Evolutionary conservation across 2,797 vertebrate species (phyloP).

Genomic region (Sebastes ruberrimus): DNA sequence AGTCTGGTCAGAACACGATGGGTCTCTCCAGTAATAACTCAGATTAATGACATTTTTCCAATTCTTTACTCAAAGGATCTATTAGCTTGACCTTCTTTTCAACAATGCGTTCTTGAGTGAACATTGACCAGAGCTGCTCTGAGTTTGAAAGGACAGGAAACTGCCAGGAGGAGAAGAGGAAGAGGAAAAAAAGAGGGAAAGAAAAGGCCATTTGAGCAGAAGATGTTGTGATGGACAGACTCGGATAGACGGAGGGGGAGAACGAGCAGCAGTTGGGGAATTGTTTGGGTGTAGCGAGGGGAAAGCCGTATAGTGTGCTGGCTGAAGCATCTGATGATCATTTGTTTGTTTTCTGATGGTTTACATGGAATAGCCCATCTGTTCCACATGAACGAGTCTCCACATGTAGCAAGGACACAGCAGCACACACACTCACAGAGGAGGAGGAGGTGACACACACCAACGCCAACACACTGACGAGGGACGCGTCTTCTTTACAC

Average conservation of each 20-base stretch:
- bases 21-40: background rate
- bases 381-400: slow-evolving; percentile 37
- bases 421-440: background rate
- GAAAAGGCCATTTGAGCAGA: background rate
- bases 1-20: background rate
- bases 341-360: slow-evolving; percentile 54
- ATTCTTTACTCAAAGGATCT: background rate
- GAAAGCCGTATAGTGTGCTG: slow-evolving; percentile 3
- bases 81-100: background rate
- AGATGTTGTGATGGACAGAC: slow-evolving; percentile 6
- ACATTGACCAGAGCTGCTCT: background rate
- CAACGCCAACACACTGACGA: background rate
- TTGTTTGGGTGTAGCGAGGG: slow-evolving; percentile 24
- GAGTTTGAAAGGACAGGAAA: background rate
- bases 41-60: background rate
- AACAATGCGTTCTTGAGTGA: background rate
- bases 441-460: background rate
- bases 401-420: slow-evolving; percentile 36
- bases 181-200: background rate
- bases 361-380: slow-evolving; percentile 58
- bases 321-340: slow-evolving; percentile 42
- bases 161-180: background rate
- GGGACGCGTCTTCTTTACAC: background rate
- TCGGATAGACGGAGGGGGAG: background rate
- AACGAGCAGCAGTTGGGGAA: slow-evolving; percentile 36